Percentiles rank a stretch among this genome's conserved stretches.
Conservation (phyloP, 2,888 invertebrate species). For the Hipparchia semele region DNA sequence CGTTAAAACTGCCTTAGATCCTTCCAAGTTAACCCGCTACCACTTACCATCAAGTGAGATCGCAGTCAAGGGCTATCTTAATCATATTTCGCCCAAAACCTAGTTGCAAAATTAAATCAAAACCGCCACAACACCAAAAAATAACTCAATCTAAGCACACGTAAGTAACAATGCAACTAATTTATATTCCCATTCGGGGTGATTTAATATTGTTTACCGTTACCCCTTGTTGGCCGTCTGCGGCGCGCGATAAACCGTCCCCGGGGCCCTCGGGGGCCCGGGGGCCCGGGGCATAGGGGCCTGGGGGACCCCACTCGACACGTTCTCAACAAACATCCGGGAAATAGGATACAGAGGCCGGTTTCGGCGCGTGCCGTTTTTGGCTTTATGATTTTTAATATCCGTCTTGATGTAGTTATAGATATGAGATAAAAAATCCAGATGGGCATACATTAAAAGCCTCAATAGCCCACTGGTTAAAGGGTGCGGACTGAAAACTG, state of each 20-base stretch:
- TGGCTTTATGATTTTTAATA: constrained; percentile 17
- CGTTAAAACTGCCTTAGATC: no score
- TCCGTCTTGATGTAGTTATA: constrained; percentile 2
- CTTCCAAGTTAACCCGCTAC: no score
- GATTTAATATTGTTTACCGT: constrained; percentile 45
- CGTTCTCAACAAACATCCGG: constrained; percentile 17
- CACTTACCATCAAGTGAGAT: no score
- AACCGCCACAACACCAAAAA: not conserved
- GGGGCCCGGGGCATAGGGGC: constrained; percentile 16
- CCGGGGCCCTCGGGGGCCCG: constrained; percentile 24
- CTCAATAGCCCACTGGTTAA: no score
- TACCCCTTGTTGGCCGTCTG: constrained; percentile 42
- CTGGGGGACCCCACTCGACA: constrained; percentile 13
- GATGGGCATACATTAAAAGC: not conserved
- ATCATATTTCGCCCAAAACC: no score
- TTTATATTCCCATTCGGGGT: constrained; percentile 48
- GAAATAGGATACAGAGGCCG: constrained; percentile 6
- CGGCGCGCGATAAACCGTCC: constrained; percentile 49
- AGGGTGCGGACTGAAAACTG: no score
- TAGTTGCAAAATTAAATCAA: constrained; percentile 1
- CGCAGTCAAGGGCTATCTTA: no score
- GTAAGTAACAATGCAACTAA: constrained; percentile 41
- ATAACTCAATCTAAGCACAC: constrained; percentile 10
- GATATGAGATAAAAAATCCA: not conserved
- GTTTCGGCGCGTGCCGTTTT: constrained; percentile 15